Evolutionary conservation across 2,113 vertebrate species (phyloP).

Genomic region (cattle (Bos taurus)): ARS-UCD2.0 NC_037336.1:25711001-25711500

Average conservation of each 20-base stretch:
- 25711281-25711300: neutral
- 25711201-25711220: neutral
- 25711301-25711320: neutral
- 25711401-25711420: neutral
- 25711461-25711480: neutral
- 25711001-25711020: neutral
- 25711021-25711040: neutral
- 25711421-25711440: slow-evolving; percentile 19
- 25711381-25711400: neutral
- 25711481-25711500: neutral
- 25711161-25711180: neutral
- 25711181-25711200: neutral
- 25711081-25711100: neutral
- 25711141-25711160: neutral
- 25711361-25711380: neutral
- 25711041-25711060: neutral
- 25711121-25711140: neutral
- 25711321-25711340: neutral
- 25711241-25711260: neutral
- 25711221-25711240: neutral
- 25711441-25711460: neutral
- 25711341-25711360: neutral
- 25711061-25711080: neutral
- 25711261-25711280: neutral
- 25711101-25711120: neutral